Evolutionary conservation across 2,888 invertebrate species (phyloP), one percentile per base, ranked within the genome.

Genomic region (Nomada ferruginata): DNA sequence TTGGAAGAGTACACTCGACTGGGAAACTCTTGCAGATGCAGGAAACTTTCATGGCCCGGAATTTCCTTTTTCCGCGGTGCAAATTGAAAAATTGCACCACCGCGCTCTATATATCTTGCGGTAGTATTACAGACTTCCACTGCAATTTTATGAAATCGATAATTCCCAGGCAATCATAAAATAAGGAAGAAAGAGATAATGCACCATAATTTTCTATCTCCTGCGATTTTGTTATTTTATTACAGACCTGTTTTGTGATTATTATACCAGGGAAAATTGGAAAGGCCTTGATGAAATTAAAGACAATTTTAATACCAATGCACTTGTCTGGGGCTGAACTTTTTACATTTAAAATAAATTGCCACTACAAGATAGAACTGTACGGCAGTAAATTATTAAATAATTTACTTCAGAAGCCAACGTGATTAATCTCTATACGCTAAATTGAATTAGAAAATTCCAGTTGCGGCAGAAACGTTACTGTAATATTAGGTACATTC

Each of bases 61-160:
- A 57, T 65, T 66, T 66, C 42, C 68, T 74, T 70, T 59, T 66
- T 23, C 55, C 53, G 52, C 50, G 50, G 26, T 23, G 65, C 42
- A 59, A 68, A 80, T 80, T 78, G 68, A 68, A 78, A 77, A 72
- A 77, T 80, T 68, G 26, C 61, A 15, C 44, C 61, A 15, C 11
- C n/a, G 7, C 47, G n/a, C 26, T 59, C 53, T 55, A 1, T 15
- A 36, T 23, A 23, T 76, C 47, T 13, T 15, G 50, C 26, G 18
- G 15, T 50, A 20, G 20, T n/a, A 13, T 47, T 55, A 65, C 42
- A 15, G 11, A 29, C 15, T 15, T 2, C 15, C 13, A 4, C 23
- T 13, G 18, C 23, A 47, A 57, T 73, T 59, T 47, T 15, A 1
- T 13, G 15, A 29, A 44, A 60, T 60, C 42, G 47, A 64, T 50